phyloP scores from a whole-genome alignment of 2,888 invertebrate genomes.

The Salpingus planirostris region DNA sequence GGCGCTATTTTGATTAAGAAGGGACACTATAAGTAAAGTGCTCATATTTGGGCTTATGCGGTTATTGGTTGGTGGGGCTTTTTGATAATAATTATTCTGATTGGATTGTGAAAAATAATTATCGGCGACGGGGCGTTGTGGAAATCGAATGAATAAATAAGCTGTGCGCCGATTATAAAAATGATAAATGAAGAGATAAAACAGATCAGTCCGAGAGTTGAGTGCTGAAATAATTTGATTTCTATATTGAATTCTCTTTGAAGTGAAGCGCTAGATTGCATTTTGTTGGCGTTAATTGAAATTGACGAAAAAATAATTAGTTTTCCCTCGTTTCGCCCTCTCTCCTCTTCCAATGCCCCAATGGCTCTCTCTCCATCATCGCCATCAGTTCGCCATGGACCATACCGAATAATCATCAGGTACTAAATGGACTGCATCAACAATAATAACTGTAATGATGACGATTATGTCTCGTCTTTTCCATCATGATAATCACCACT shows the following conservation, averaged over 20 bases:
- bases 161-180: constrained; percentile 28
- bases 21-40: no score
- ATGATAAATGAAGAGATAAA: constrained; percentile 32
- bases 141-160: no score
- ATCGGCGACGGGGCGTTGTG: not conserved
- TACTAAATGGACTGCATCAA: no score
- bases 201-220: constrained; percentile 30
- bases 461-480: no score
- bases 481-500: no score
- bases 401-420: not conserved
- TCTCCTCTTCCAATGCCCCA: no score
- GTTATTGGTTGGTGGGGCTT: no score
- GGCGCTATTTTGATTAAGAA: no score
- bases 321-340: constrained; percentile 24
- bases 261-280: constrained; percentile 34
- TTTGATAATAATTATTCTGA: no score
- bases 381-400: not conserved
- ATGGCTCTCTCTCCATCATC: no score
- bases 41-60: no score
- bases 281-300: constrained; percentile 38
- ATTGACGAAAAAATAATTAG: constrained; percentile 43
- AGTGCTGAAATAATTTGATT: constrained; percentile 38
- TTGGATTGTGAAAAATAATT: not conserved
- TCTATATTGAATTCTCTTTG: constrained; percentile 40
- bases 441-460: no score